Percentiles rank a stretch among this genome's conserved stretches.
Evolutionary conservation across 2,888 invertebrate genomes (phyloP).

Genomic region (Lissonota sp.): DNA sequence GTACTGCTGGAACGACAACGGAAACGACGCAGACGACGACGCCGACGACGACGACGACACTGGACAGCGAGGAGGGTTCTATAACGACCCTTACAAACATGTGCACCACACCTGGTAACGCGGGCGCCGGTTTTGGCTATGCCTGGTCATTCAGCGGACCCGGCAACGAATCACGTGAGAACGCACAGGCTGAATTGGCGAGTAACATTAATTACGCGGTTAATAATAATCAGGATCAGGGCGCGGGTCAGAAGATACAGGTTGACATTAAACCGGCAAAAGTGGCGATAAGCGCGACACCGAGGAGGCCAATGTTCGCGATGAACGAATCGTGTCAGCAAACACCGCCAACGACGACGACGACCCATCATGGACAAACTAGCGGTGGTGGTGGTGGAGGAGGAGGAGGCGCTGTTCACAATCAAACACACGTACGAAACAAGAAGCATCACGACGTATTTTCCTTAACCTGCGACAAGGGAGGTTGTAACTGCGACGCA

Average conservation of each 20-base stretch:
- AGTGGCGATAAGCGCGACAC: conserved; percentile 76
- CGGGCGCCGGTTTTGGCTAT: conserved; percentile 82
- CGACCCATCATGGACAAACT: conserved; percentile 77
- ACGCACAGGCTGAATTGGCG: conserved; percentile 79
- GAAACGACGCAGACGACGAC: conserved; percentile 46
- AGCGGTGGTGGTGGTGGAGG: too few species aligned
- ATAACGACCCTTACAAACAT: conserved; percentile 80
- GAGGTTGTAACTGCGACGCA: conserved; percentile 82
- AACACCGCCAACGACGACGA: conserved; percentile 74
- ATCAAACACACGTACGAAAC: conserved; percentile 82
- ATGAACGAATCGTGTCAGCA: conserved; percentile 82
- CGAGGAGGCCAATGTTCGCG: conserved; percentile 81
- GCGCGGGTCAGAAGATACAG: conserved; percentile 81
- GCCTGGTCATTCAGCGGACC: conserved; percentile 82
- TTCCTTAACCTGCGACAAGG: conserved; percentile 81
- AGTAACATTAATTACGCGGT: conserved; percentile 82
- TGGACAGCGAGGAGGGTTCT: conserved; percentile 59
- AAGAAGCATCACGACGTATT: conserved; percentile 83
- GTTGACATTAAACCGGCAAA: conserved; percentile 81
- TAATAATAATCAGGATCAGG: conserved; percentile 82
- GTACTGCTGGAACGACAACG: neutral
- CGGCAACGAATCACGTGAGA: conserved; percentile 80
- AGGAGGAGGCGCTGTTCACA: conserved; percentile 72
- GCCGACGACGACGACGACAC: neutral
- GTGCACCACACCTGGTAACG: conserved; percentile 83